A percentile compares a stretch with the other conserved stretches of the same genome.
phyloP scores from a whole-genome alignment of 2,797 vertebrate genomes.

The Acanthopagrus latus region DNA sequence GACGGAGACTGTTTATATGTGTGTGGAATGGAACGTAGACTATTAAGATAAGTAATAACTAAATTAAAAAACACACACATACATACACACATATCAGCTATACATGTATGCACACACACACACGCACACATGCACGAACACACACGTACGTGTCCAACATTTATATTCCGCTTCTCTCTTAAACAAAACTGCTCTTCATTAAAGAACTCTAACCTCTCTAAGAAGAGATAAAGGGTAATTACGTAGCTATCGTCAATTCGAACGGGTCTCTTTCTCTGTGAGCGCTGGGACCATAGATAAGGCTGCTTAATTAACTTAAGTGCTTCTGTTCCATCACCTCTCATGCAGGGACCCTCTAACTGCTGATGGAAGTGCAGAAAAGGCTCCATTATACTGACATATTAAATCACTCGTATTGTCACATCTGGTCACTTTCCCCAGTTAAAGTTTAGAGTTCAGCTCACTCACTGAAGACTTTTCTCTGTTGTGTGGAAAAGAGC shows the following conservation, averaged over 20 bases:
- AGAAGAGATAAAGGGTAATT: slow-evolving; percentile 80
- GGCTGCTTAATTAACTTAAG: slow-evolving; percentile 84
- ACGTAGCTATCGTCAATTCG: slow-evolving; percentile 78
- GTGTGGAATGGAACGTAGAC: neutral
- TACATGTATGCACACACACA: neutral
- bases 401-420: slow-evolving; percentile 76
- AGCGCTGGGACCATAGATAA: slow-evolving; percentile 77
- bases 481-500: slow-evolving; percentile 5
- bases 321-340: slow-evolving; percentile 80
- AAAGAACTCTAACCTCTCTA: slow-evolving; percentile 74
- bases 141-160: slow-evolving; percentile 26
- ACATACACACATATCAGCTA: neutral
- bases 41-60: slow-evolving; percentile 28
- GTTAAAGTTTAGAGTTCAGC: slow-evolving; percentile 67
- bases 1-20: slow-evolving; percentile 8
- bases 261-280: slow-evolving; percentile 70
- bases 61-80: slow-evolving; percentile 37
- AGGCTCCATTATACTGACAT: slow-evolving; percentile 62
- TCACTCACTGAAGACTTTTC: slow-evolving; percentile 41
- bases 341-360: slow-evolving; percentile 68
- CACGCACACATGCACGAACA: slow-evolving; percentile 28
- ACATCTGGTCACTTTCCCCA: slow-evolving; percentile 64
- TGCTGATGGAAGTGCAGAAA: slow-evolving; percentile 68
- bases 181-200: slow-evolving; percentile 77
- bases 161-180: slow-evolving; percentile 64